Percentiles rank a stretch among this genome's conserved stretches.
phyloP scores from a whole-genome alignment of 64 coral and sea anemone species.

The Orbicella faveolata region DNA sequence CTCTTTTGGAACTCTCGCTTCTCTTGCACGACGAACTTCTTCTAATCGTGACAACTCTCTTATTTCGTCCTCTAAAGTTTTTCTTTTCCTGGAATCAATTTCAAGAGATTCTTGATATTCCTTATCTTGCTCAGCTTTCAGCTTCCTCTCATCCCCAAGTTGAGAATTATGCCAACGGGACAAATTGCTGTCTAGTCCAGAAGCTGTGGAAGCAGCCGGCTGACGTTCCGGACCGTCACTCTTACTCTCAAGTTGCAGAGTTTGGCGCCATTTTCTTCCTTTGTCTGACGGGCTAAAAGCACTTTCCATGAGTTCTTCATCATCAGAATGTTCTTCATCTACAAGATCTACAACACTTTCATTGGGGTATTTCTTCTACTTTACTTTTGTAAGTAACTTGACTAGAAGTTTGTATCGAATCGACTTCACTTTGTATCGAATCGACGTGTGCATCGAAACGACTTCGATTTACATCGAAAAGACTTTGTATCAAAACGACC shows the following conservation, averaged over 20 bases:
- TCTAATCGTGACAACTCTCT: background rate
- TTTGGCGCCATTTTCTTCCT: conserved; percentile 5
- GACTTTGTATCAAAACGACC: too few relatives aligned
- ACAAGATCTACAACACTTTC: too few relatives aligned
- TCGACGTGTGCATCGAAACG: too few relatives aligned
- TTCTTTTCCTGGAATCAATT: conserved; percentile 16
- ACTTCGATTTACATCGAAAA: too few relatives aligned
- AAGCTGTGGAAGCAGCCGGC: background rate
- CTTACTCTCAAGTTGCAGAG: conserved; percentile 3
- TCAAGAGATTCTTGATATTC: conserved; percentile 43
- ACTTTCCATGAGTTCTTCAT: background rate
- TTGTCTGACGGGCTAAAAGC: background rate
- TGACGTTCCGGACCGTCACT: background rate
- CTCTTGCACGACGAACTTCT: conserved; percentile 12
- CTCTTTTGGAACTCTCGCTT: background rate
- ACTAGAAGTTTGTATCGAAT: too few relatives aligned
- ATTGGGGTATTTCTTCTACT: too few relatives aligned
- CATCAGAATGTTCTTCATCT: background rate
- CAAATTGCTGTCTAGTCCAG: background rate
- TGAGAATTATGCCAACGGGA: conserved; percentile 9
- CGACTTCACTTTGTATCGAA: too few relatives aligned
- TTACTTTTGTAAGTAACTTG: too few relatives aligned
- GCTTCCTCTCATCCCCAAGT: background rate
- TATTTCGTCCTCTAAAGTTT: conserved; percentile 13
- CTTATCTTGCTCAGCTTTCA: conserved; percentile 42